These are phyloP conservation scores for Coreius guichenoti DNA, from an alignment of 2,797 vertebrate species.

Conservation along the genomic window DNA sequence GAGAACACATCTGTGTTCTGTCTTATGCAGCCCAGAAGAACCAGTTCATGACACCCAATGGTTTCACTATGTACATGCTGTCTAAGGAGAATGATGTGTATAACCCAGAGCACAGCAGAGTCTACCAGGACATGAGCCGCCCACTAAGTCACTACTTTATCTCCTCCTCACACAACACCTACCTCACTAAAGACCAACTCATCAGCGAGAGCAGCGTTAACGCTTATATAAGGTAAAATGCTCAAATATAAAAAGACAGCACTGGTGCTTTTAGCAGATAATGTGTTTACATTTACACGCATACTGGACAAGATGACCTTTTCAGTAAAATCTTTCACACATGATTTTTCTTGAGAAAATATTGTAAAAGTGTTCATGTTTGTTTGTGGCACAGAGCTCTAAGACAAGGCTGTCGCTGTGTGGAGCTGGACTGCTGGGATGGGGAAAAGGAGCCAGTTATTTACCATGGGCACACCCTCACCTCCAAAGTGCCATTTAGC, in stretches of 20 bases:
- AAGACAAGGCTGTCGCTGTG: conserved; percentile 90
- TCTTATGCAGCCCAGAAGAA: conserved; percentile 76
- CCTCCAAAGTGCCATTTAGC: conserved; percentile 92
- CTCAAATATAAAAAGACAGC: background rate
- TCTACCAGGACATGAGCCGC: conserved; percentile 91
- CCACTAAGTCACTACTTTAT: conserved; percentile 94
- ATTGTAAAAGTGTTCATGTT: background rate
- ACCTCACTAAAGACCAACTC: conserved; percentile 91
- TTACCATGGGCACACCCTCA: conserved; percentile 93
- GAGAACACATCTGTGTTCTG: conserved; percentile 43
- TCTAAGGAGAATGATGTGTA: conserved; percentile 88
- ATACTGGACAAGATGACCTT: background rate
- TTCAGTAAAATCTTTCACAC: background rate
- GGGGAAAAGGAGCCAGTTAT: conserved; percentile 88
- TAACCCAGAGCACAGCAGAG: conserved; percentile 78
- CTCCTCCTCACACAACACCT: conserved; percentile 87
- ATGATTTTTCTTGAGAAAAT: background rate
- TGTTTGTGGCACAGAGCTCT: conserved; percentile 80
- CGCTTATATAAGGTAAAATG: conserved; percentile 79
- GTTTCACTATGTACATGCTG: conserved; percentile 95
- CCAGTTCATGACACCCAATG: conserved; percentile 90
- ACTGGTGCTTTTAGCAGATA: background rate
- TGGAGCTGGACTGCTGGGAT: conserved; percentile 98
- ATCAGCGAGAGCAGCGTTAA: conserved; percentile 91
- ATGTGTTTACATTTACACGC: background rate